These are phyloP conservation scores for Conchocele bisecta DNA, from an alignment of 2,888 invertebrate species.

Conservation along the genomic window DNA sequence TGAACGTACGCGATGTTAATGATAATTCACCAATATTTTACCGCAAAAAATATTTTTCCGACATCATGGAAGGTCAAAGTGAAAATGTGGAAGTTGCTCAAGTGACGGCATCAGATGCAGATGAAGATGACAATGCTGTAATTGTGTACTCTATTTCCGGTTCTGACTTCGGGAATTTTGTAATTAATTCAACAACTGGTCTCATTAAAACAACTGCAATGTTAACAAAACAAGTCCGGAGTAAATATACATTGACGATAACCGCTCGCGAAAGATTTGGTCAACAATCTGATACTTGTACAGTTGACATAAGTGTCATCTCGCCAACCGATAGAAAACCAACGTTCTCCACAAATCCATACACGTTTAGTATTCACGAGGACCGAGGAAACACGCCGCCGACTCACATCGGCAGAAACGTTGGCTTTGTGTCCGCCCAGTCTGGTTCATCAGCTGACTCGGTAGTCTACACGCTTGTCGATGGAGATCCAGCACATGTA, in stretches of 20 bases:
- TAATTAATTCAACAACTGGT: constrained; percentile 90
- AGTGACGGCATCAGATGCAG: constrained; percentile 92
- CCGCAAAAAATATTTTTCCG: constrained; percentile 92
- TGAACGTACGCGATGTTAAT: constrained; percentile 93
- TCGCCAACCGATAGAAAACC: constrained; percentile 66
- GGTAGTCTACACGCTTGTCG: constrained; percentile 85
- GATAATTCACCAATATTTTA: constrained; percentile 97
- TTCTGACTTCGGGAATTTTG: constrained; percentile 87
- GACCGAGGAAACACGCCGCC: constrained; percentile 88
- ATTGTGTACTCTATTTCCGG: constrained; percentile 84
- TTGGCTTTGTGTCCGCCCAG: constrained; percentile 87
- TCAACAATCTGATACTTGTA: constrained; percentile 60
- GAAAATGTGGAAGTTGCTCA: constrained; percentile 88
- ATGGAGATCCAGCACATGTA: constrained; percentile 90
- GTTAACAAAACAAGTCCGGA: constrained; percentile 91
- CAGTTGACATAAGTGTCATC: constrained; percentile 70
- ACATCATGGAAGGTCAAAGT: constrained; percentile 86
- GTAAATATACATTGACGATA: constrained; percentile 90
- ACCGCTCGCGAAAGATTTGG: constrained; percentile 86
- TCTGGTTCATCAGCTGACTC: constrained; percentile 19
- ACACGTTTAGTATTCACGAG: constrained; percentile 92
- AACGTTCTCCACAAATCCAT: constrained; percentile 85
- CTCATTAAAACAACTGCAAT: constrained; percentile 90
- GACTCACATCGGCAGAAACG: constrained; percentile 87
- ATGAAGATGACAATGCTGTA: constrained; percentile 93